Base-by-base conservation (phyloP, 2,888 invertebrate species). In the Dasysyrphus tricinctus region DNA sequence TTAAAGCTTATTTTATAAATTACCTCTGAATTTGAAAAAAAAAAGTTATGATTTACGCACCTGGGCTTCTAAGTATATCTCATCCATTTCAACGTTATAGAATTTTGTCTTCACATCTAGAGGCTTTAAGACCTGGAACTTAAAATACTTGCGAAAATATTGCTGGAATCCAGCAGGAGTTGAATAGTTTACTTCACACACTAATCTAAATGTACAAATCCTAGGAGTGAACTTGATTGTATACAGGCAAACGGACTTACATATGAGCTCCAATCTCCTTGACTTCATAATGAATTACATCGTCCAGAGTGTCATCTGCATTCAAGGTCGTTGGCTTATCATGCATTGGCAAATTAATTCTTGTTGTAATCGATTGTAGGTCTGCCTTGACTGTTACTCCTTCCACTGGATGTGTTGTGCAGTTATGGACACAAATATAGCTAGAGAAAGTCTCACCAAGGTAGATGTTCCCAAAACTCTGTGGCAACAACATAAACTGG, bases 61-160 rank as follows among this genome's bases (percentile, higher is more conserved):
- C 91, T 95, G 95, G 1, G 95, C 95, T 92, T 96, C 96, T 86
- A 95, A 92, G 90, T 95, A 96, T 5, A 95, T 95, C 93, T 95
- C 96, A 93, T 96, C 96, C 88, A 96, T 95, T 92, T 96, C 98
- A 2, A 98, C 97, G 94, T 98, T 98, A 92, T 98, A 99, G 93
- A 99, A 98, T 92, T 99, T 99, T 0, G 99, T 99, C 93, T 99
- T 98, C 0, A 99, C 98, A 94, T 99, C 99, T 63, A 99, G 93
- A 4, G 99, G 99, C 92, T 99, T 99, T 90, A 98, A 94, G 0
- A 99, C 99, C 95, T 98, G 96, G 92, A 99, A 99, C 93, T 99
- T 99, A 93, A 99, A 99, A 92, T 98, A 99, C 92, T 99, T 99
- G 88, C 98, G 95, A 91, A 99, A 98, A 87, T 97, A 97, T 91